Percentiles rank a stretch among this genome's conserved stretches.
phyloP scores from a whole-genome alignment of 2,888 invertebrate species.

The Ditula angustiorana region DNA sequence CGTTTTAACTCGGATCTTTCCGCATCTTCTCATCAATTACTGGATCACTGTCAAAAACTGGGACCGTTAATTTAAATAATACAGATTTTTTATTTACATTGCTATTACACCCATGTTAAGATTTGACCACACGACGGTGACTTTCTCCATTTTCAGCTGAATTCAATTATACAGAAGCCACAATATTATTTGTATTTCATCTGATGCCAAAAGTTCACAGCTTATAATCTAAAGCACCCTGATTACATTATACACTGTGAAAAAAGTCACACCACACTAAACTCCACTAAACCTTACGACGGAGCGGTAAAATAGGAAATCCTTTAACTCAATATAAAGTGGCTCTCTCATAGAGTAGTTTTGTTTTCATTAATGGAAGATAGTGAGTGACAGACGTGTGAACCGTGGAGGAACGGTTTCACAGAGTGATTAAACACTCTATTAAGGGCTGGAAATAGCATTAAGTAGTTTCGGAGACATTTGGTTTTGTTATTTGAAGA shows the following conservation, averaged over 20 bases:
- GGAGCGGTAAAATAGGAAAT: neutral
- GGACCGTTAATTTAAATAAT: too few species aligned
- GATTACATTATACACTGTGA: neutral
- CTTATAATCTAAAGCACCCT: neutral
- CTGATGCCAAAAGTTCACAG: neutral
- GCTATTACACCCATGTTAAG: too few species aligned
- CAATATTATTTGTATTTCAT: too few species aligned
- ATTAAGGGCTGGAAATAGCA: constrained; percentile 46
- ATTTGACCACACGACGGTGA: too few species aligned
- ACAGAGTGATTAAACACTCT: constrained; percentile 60
- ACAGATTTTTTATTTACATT: too few species aligned
- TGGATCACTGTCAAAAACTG: too few species aligned
- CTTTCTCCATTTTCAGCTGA: too few species aligned
- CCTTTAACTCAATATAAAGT: neutral
- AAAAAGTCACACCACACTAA: neutral
- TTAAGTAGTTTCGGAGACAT: constrained; percentile 46
- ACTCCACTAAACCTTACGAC: neutral
- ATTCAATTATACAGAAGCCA: too few species aligned
- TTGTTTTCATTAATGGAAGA: constrained; percentile 59
- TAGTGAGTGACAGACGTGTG: constrained; percentile 76
- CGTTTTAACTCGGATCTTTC: too few species aligned
- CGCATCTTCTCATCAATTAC: too few species aligned
- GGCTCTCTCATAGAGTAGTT: constrained; percentile 49
- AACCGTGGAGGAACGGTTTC: constrained; percentile 69
- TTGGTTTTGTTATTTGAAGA: constrained; percentile 40